Conservation (phyloP, 1,140 invertebrate species). For the Aethina tumida region DNA sequence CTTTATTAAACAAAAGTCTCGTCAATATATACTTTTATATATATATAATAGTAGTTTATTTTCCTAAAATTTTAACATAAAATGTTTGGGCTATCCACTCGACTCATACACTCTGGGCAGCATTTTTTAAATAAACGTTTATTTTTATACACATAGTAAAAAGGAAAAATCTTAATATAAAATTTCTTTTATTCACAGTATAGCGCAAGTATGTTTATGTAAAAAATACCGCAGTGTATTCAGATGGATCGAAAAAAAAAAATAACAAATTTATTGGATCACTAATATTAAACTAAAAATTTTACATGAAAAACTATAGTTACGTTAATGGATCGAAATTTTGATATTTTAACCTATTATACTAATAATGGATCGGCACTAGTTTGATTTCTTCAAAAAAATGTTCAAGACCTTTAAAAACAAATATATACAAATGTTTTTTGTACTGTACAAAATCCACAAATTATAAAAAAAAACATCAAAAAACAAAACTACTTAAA, state of each 20-base stretch:
- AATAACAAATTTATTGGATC: slow-evolving; percentile 32
- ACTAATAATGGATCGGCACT: too few species aligned
- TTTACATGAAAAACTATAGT: slow-evolving; percentile 17
- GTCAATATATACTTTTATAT: slow-evolving; percentile 28
- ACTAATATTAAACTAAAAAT: slow-evolving; percentile 20
- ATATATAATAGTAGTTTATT: slow-evolving; percentile 30
- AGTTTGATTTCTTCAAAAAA: too few species aligned
- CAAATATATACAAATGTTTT: background rate
- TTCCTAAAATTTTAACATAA: slow-evolving; percentile 32
- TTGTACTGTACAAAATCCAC: too few species aligned
- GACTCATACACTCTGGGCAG: slow-evolving; percentile 25
- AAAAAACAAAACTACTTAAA: too few species aligned
- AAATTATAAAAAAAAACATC: too few species aligned
- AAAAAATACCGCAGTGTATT: slow-evolving; percentile 25
- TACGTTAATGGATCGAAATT: too few species aligned
- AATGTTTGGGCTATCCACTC: slow-evolving; percentile 29
- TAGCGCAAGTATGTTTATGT: slow-evolving; percentile 18
- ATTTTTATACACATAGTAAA: slow-evolving; percentile 10
- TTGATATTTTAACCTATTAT: slow-evolving; percentile 16
- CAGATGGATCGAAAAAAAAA: slow-evolving; percentile 17
- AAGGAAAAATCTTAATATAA: slow-evolving; percentile 2
- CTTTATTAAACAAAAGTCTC: slow-evolving; percentile 24
- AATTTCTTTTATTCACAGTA: slow-evolving; percentile 12
- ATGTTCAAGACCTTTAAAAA: too few species aligned
- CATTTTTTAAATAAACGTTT: slow-evolving; percentile 26